These are phyloP conservation scores for Caenorhabditis latens DNA, from an alignment of 1,140 invertebrate species.

Conservation along the genomic window DNA sequence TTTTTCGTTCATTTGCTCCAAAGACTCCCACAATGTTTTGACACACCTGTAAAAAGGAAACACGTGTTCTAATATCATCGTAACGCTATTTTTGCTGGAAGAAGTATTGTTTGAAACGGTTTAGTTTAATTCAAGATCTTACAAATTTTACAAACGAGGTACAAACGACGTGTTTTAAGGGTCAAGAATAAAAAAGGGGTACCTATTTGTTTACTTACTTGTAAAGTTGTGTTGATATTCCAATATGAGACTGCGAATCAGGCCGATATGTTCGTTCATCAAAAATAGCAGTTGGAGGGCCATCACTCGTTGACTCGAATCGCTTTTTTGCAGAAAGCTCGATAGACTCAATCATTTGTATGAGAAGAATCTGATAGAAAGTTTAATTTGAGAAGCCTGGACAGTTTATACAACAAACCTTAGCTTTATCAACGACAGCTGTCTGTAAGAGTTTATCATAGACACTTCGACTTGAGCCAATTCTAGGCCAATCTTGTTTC, in stretches of 20 bases:
- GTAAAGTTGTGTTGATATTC: conserved; percentile 32
- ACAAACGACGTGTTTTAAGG: no score
- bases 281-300: conserved; percentile 12
- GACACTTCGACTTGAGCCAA: conserved; percentile 8
- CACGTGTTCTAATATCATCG: no score
- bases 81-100: no score
- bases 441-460: conserved; percentile 48
- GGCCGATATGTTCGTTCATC: conserved; percentile 24
- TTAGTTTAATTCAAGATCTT: no score
- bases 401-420: conserved; percentile 32
- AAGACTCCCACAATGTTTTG: conserved; percentile 36
- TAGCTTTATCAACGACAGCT: conserved; percentile 59
- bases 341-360: conserved; percentile 6
- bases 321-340: conserved; percentile 6
- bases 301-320: conserved; percentile 26
- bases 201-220: neutral
- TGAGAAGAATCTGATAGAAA: conserved; percentile 1
- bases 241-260: conserved; percentile 26
- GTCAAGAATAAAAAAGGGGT: no score
- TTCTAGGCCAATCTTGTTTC: conserved; percentile 60
- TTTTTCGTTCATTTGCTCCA: conserved; percentile 21
- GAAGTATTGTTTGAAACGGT: no score
- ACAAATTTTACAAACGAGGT: no score
- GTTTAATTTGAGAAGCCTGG: neutral
- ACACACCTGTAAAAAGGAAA: conserved; percentile 4